A percentile compares a stretch with the other conserved stretches of the same genome.
phyloP scores from a whole-genome alignment of 2,888 invertebrate species.

The Acanthosepion esculentum region DNA sequence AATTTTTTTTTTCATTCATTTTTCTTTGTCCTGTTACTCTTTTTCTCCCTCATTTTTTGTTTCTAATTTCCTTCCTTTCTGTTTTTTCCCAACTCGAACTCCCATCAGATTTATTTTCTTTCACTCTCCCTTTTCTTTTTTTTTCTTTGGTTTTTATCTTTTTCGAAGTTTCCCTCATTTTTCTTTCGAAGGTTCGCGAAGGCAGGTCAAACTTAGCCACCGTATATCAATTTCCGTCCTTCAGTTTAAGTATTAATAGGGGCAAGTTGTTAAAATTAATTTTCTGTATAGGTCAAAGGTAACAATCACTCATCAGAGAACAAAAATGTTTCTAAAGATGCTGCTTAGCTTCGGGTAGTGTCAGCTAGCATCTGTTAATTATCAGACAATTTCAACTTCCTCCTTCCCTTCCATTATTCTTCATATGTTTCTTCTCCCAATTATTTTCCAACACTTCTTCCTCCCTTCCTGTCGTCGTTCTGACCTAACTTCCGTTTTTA shows the following conservation, averaged over 20 bases:
- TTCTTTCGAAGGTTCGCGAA: neutral
- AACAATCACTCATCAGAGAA: conserved; percentile 17
- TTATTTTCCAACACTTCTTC: neutral
- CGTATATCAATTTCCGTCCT: neutral
- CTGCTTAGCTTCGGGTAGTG: neutral
- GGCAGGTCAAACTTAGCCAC: neutral
- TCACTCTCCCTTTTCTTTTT: no score
- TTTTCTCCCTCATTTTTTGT: no score
- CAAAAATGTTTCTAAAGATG: neutral
- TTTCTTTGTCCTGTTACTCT: no score
- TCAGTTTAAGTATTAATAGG: neutral
- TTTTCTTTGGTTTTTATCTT: no score
- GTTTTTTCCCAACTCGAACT: no score
- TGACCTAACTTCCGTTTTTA: no score
- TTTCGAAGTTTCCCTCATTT: no score
- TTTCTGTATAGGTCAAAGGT: neutral
- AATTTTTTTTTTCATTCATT: no score
- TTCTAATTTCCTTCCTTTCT: no score
- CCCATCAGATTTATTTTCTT: no score
- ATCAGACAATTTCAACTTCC: neutral
- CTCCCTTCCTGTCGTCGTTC: neutral
- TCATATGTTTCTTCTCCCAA: neutral
- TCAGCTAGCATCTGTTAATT: conserved; percentile 17
- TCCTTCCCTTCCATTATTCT: neutral
- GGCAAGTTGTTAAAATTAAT: conserved; percentile 16